Conservation (phyloP, 2,113 vertebrate genomes). For the Rallus limicola region DNA sequence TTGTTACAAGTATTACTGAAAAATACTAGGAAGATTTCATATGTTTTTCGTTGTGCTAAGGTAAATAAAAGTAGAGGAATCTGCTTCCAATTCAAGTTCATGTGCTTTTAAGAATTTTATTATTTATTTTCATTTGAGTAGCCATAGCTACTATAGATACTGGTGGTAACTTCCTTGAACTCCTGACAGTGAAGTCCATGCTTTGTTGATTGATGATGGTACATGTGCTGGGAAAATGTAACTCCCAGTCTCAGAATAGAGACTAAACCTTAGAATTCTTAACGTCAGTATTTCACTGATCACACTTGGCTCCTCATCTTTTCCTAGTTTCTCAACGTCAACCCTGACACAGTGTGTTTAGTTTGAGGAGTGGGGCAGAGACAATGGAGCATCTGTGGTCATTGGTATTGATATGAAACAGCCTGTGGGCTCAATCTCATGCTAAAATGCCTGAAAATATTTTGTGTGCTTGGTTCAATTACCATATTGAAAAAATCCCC, state of each 20-base stretch:
- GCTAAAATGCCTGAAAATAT: neutral
- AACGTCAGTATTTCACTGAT: neutral
- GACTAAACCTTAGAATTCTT: neutral
- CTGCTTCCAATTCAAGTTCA: neutral
- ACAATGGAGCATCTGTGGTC: neutral
- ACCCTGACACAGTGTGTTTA: neutral
- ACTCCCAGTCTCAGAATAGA: neutral
- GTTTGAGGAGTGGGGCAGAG: neutral
- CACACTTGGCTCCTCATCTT: neutral
- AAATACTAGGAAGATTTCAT: neutral
- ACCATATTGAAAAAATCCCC: neutral
- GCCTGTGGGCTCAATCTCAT: neutral
- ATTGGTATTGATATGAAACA: neutral
- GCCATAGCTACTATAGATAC: neutral
- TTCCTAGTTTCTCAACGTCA: neutral
- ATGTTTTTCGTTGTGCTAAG: neutral
- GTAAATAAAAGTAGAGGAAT: neutral
- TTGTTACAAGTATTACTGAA: neutral
- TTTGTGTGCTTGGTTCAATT: neutral
- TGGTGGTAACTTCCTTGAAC: neutral
- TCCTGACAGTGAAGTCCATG: neutral
- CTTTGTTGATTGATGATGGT: neutral
- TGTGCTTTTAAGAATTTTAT: neutral
- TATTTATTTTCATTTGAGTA: neutral
- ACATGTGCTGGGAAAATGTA: neutral